Percentiles rank a stretch among this genome's conserved stretches.
phyloP scores from a whole-genome alignment of 2,888 invertebrate genomes.

The Nymphalis urticae region DNA sequence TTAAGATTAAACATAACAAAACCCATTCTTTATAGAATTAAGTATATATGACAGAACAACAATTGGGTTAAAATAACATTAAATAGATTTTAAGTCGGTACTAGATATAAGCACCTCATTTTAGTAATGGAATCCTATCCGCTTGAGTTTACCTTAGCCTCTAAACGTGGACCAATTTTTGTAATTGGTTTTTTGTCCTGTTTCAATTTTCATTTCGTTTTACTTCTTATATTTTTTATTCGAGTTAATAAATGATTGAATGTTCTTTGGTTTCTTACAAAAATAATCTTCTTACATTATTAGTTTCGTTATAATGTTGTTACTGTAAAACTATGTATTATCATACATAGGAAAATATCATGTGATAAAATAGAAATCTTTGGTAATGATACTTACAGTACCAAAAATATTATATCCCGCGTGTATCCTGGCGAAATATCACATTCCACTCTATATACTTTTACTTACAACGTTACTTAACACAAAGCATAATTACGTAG shows the following conservation, averaged over 20 bases:
- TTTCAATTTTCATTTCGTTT: slow-evolving; percentile 16
- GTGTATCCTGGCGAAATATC: too few species aligned
- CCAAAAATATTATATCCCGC: too few species aligned
- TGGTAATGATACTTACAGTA: too few species aligned
- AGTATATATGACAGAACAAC: background rate
- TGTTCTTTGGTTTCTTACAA: too few species aligned
- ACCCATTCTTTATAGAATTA: background rate
- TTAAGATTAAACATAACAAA: background rate
- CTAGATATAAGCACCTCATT: slow-evolving; percentile 37
- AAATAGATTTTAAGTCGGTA: slow-evolving; percentile 31
- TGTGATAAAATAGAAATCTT: too few species aligned
- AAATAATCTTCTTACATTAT: too few species aligned
- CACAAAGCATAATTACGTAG: too few species aligned
- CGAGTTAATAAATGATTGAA: background rate
- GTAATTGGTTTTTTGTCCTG: slow-evolving; percentile 16
- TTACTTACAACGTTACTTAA: too few species aligned
- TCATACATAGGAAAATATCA: too few species aligned
- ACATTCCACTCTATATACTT: too few species aligned
- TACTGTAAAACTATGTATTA: too few species aligned
- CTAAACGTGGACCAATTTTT: slow-evolving; percentile 28
- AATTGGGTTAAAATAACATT: slow-evolving; percentile 8
- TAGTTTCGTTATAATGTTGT: too few species aligned
- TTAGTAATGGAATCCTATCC: slow-evolving; percentile 39
- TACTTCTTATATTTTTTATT: background rate
- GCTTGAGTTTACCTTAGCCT: slow-evolving; percentile 35